Evolutionary conservation across 2,888 invertebrate genomes (phyloP).

Genomic region (Drosophila peninsularis): DNA sequence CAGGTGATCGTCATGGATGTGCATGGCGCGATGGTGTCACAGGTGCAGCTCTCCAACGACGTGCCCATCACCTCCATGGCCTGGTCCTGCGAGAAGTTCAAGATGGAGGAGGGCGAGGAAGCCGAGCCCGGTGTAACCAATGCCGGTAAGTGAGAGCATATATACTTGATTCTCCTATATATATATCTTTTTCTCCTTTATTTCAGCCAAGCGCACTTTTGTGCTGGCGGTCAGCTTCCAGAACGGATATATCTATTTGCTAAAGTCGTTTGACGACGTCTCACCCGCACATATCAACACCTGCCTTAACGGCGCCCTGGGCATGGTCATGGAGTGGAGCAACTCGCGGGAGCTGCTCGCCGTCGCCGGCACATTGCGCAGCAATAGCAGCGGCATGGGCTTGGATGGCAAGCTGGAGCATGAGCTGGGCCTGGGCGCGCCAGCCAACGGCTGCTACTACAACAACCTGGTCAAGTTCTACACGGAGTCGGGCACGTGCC

Average conservation of each 20-base stretch:
- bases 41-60: constrained; percentile 93
- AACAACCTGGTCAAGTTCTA: constrained; percentile 96
- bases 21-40: constrained; percentile 97
- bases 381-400: constrained; percentile 32
- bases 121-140: constrained; percentile 87
- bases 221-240: constrained; percentile 94
- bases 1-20: constrained; percentile 99
- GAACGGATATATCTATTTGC: constrained; percentile 94
- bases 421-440: constrained; percentile 83
- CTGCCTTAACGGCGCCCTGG: constrained; percentile 89
- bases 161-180: too few relatives aligned
- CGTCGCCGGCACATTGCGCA: constrained; percentile 91
- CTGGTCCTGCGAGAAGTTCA: constrained; percentile 99
- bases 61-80: constrained; percentile 96
- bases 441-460: constrained; percentile 85
- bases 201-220: constrained; percentile 87
- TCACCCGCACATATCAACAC: constrained; percentile 94
- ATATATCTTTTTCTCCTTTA: constrained; percentile 11
- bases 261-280: constrained; percentile 96
- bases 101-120: constrained; percentile 97
- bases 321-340: constrained; percentile 97
- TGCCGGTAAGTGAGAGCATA: too few relatives aligned
- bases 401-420: constrained; percentile 69
- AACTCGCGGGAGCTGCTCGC: constrained; percentile 96
- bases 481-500: constrained; percentile 92